Conservation (phyloP, 1,140 invertebrate genomes). For the Archegozetes longisetosus region DNA sequence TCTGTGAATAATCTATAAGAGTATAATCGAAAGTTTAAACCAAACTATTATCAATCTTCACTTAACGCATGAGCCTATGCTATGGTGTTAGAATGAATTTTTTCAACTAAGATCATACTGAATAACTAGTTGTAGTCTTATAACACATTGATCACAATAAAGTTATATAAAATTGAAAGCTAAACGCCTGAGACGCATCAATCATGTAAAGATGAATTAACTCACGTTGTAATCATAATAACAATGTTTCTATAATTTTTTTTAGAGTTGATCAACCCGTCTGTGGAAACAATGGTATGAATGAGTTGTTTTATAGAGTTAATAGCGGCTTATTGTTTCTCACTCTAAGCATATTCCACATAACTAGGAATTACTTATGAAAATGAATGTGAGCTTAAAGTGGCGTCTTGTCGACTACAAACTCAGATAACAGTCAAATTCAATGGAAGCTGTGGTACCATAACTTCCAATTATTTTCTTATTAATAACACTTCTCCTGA, state of each 20-base stretch:
- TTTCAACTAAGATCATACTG: too few species aligned
- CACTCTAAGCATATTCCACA: constrained; percentile 17
- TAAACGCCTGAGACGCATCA: too few species aligned
- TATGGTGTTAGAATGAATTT: too few species aligned
- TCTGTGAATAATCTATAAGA: too few species aligned
- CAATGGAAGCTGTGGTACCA: constrained; percentile 65
- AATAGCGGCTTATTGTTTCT: neutral
- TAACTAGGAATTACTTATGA: constrained; percentile 60
- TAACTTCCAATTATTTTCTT: neutral
- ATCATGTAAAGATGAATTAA: too few species aligned
- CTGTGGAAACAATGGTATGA: constrained; percentile 11
- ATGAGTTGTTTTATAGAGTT: neutral
- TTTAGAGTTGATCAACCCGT: constrained; percentile 4
- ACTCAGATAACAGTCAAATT: constrained; percentile 53
- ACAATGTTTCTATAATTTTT: constrained; percentile 5
- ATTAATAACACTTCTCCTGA: neutral
- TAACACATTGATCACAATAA: too few species aligned
- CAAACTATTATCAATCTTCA: too few species aligned
- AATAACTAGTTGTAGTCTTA: too few species aligned
- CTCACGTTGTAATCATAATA: too few species aligned
- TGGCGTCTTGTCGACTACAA: constrained; percentile 62
- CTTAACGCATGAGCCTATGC: too few species aligned
- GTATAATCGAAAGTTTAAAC: too few species aligned
- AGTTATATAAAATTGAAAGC: too few species aligned
- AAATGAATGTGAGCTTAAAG: constrained; percentile 60